Conservation (phyloP, 2,113 vertebrate species). For the Daboia siamensis region DNA sequence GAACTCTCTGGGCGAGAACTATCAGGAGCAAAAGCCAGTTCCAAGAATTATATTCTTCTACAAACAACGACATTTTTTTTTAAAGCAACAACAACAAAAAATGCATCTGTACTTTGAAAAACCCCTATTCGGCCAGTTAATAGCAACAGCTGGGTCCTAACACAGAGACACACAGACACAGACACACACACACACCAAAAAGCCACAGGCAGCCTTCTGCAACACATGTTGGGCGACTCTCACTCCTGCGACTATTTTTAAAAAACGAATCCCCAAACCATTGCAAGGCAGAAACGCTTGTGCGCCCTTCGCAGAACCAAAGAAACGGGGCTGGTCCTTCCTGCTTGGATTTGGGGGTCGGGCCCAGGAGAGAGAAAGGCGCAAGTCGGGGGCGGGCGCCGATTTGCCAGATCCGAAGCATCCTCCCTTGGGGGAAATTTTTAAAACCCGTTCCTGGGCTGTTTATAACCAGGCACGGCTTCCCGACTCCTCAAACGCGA, state of each 20-base stretch:
- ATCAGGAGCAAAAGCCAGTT: neutral
- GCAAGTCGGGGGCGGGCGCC: fast-evolving
- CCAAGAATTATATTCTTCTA: too few relatives aligned
- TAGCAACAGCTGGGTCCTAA: neutral
- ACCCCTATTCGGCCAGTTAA: neutral
- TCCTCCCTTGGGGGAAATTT: neutral
- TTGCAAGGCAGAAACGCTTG: neutral
- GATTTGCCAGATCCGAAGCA: neutral
- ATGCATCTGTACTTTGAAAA: neutral
- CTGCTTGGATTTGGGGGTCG: too few relatives aligned
- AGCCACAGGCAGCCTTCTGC: neutral
- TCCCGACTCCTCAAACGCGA: neutral
- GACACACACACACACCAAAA: neutral
- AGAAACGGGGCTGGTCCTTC: neutral
- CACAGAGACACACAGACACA: too few relatives aligned
- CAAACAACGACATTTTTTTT: too few relatives aligned
- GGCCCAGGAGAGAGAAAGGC: neutral
- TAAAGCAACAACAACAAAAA: too few relatives aligned
- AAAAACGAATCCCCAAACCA: neutral
- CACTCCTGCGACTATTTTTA: neutral
- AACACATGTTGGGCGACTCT: neutral
- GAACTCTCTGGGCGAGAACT: neutral
- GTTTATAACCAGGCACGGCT: neutral
- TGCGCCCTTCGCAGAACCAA: neutral
- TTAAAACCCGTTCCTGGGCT: neutral